Base-by-base conservation (phyloP, 2,797 vertebrate genomes). In the Lacerta viridis region DNA sequence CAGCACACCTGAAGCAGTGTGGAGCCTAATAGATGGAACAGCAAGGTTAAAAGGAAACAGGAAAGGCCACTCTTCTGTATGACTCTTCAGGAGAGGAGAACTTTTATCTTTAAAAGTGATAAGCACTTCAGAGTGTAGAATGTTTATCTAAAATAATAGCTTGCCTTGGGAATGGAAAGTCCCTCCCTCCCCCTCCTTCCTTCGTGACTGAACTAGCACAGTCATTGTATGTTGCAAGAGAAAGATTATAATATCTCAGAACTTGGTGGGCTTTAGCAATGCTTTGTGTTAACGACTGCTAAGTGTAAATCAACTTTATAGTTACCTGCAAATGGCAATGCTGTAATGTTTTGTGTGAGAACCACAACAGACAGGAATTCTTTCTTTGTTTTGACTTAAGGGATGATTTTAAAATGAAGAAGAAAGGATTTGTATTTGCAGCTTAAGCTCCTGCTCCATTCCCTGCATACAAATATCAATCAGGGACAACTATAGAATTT, bases 271-370 rank as follows among this genome's bases (percentile, higher is more conserved):
- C 59, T 75, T 41, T n/a, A n/a, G 72, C 27, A 83, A 25, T 41
- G 25, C 41, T 90, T 55, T 89, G 17, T 9, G 27, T 74, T 87
- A 74, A 61, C 75, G 50, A 74, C 75, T 61, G 2, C 83, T 84
- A 89, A 84, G 9, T 41, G 41, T 61, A 85, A 87, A 92, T 89
- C 36, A 36, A 71, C 69, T 88, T 95, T 91, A 43, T 61, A 90
- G 64, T 90, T 90, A 61, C n/a, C 72, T 72, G 68, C 59, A 75
- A 87, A 84, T 10, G 39, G 11, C 61, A 55, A 69, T 36, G n/a
- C 23, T 61, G 27, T n/a, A 80, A 80, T 50, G 41, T 64, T 79
- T 83, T 50, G 43, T 72, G 82, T 75, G 20, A 84, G 33, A 87
- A 66, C 20, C 15, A 33, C 66, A 39, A 50, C 59, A 74, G 43